A percentile compares a stretch with the other conserved stretches of the same genome.
Evolutionary conservation across 2,888 invertebrate genomes (phyloP).

Genomic region (Antheraea assamensis): DNA sequence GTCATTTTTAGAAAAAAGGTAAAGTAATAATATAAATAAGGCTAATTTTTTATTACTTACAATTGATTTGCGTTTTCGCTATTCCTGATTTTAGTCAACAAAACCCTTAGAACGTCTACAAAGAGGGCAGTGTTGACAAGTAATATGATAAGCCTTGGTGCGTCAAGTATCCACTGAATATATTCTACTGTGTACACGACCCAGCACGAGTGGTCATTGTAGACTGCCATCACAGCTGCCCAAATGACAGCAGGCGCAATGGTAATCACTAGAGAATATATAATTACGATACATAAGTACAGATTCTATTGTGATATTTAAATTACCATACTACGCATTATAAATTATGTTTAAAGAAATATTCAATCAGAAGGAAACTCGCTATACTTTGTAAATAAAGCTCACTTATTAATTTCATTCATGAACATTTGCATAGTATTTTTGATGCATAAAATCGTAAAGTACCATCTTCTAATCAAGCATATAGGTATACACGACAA

Average conservation of each 20-base stretch:
- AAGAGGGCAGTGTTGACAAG: slow-evolving; percentile 82
- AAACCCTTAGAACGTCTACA: slow-evolving; percentile 84
- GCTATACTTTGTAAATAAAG: too few relatives aligned
- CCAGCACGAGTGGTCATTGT: slow-evolving; percentile 83
- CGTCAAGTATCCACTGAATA: slow-evolving; percentile 84
- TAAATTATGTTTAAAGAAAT: too few relatives aligned
- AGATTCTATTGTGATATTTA: not conserved
- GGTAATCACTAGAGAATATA: slow-evolving; percentile 59
- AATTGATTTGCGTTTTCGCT: slow-evolving; percentile 75
- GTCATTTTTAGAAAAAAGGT: too few relatives aligned
- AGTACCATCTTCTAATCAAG: too few relatives aligned
- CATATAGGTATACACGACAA: not conserved
- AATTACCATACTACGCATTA: not conserved
- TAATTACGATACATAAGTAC: not conserved
- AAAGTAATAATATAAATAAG: not conserved
- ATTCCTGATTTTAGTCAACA: slow-evolving; percentile 84
- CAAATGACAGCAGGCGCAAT: slow-evolving; percentile 80
- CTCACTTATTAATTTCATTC: too few relatives aligned
- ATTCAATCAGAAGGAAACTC: too few relatives aligned
- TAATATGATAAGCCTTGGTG: slow-evolving; percentile 81
- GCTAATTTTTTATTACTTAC: slow-evolving; percentile 47
- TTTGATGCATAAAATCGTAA: too few relatives aligned
- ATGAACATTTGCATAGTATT: too few relatives aligned
- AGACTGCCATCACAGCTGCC: slow-evolving; percentile 75
- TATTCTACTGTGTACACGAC: slow-evolving; percentile 77